Evolutionary conservation across 1,140 invertebrate genomes (phyloP).

Genomic region (Caenorhabditis brenneri): DNA sequence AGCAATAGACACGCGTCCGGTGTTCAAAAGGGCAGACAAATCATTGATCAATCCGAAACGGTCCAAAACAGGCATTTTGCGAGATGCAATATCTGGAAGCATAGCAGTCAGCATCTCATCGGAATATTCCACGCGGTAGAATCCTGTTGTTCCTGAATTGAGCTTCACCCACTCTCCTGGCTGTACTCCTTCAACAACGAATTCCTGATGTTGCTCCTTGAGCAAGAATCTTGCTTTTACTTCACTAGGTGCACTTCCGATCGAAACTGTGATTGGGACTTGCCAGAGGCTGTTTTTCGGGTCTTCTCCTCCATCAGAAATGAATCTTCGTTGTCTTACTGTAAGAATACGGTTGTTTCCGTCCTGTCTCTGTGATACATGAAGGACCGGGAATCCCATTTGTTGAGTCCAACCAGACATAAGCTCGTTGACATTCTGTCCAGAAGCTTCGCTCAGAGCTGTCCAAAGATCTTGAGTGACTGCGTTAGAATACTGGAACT

Average conservation of each 20-base stretch:
- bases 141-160: conserved; percentile 73
- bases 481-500: conserved; percentile 87
- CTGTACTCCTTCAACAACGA: conserved; percentile 77
- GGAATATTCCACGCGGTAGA: conserved; percentile 83
- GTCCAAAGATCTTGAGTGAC: conserved; percentile 92
- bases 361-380: conserved; percentile 71
- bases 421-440: conserved; percentile 76
- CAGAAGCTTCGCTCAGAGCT: conserved; percentile 85
- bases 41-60: conserved; percentile 88
- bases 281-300: conserved; percentile 51
- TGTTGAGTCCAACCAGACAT: conserved; percentile 95
- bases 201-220: conserved; percentile 73
- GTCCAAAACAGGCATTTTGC: conserved; percentile 84
- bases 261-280: conserved; percentile 84
- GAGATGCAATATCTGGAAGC: conserved; percentile 81
- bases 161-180: conserved; percentile 84
- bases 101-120: conserved; percentile 80
- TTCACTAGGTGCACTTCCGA: conserved; percentile 78
- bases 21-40: conserved; percentile 81
- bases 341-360: conserved; percentile 78
- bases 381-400: conserved; percentile 84
- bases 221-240: conserved; percentile 77
- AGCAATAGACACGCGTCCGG: conserved; percentile 58
- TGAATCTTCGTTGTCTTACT: conserved; percentile 64
- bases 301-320: conserved; percentile 58